Conservation (phyloP, 2,888 invertebrate species). For the Nebria brevicollis region DNA sequence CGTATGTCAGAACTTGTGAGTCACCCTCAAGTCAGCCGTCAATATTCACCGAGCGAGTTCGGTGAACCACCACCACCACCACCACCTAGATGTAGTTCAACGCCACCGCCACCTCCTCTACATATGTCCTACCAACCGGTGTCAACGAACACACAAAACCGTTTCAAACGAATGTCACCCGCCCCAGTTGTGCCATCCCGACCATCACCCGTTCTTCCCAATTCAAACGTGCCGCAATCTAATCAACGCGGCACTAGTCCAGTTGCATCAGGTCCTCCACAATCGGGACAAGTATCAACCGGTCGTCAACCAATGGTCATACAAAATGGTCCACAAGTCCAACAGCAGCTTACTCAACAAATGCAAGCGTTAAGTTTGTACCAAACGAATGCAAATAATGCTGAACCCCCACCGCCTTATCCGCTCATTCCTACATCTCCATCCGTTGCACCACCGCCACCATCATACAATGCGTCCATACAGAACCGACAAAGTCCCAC, state of each 20-base stretch:
- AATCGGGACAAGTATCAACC: constrained; percentile 57
- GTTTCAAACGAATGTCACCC: constrained; percentile 81
- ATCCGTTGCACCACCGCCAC: constrained; percentile 76
- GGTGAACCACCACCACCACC: constrained; percentile 67
- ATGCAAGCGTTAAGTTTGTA: constrained; percentile 87
- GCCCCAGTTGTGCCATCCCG: constrained; percentile 75
- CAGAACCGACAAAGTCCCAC: constrained; percentile 90
- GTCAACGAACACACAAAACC: constrained; percentile 74
- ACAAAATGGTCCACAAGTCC: constrained; percentile 82
- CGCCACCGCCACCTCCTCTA: constrained; percentile 75
- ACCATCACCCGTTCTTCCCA: constrained; percentile 72
- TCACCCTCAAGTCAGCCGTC: constrained; percentile 66
- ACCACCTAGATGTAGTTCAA: constrained; percentile 63
- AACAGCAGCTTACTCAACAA: constrained; percentile 88
- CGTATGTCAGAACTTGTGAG: constrained; percentile 69
- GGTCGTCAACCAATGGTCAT: constrained; percentile 82
- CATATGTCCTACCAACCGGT: constrained; percentile 68
- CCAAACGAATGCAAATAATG: constrained; percentile 69
- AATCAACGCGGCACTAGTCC: constrained; percentile 80
- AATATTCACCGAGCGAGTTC: constrained; percentile 75
- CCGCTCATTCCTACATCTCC: constrained; percentile 66
- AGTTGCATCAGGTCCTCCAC: constrained; percentile 75
- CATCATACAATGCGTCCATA: constrained; percentile 86
- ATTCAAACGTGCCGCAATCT: constrained; percentile 66
- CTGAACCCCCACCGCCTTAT: constrained; percentile 71